These are phyloP conservation scores for Salarias fasciatus DNA, from an alignment of 2,797 vertebrate genomes.

Conservation along the genomic window DNA sequence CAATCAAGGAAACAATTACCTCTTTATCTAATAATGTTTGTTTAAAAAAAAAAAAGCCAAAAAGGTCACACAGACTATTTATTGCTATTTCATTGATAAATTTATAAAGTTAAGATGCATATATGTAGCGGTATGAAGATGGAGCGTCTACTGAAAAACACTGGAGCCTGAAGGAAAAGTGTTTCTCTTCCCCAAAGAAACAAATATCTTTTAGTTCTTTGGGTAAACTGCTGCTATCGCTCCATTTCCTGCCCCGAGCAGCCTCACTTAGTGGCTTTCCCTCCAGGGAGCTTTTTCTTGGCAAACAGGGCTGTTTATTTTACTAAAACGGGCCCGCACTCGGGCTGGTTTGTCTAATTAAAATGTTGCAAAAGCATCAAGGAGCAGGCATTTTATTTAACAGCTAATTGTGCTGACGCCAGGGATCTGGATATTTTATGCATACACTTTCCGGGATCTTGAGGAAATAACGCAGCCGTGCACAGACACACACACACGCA, in stretches of 20 bases:
- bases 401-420: conserved; percentile 97
- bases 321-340: conserved; percentile 91
- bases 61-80: too few species aligned
- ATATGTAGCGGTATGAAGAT: background rate
- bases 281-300: conserved; percentile 82
- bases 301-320: conserved; percentile 92
- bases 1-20: too few species aligned
- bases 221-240: conserved; percentile 59
- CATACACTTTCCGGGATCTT: conserved; percentile 92
- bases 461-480: conserved; percentile 53
- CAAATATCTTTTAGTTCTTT: conserved; percentile 48
- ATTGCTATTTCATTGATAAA: too few species aligned
- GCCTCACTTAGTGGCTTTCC: conserved; percentile 64
- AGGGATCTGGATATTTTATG: conserved; percentile 92
- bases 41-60: too few species aligned
- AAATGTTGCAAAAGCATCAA: conserved; percentile 90
- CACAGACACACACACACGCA: conserved; percentile 16
- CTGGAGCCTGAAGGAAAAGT: conserved; percentile 8
- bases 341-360: conserved; percentile 94
- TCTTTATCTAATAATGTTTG: too few species aligned
- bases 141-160: conserved; percentile 9
- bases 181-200: conserved; percentile 20
- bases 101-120: too few species aligned
- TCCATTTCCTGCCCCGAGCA: conserved; percentile 70
- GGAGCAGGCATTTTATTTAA: conserved; percentile 96